phyloP scores from a whole-genome alignment of 2,113 vertebrate species.

The Neogobius melanostomus region DNA sequence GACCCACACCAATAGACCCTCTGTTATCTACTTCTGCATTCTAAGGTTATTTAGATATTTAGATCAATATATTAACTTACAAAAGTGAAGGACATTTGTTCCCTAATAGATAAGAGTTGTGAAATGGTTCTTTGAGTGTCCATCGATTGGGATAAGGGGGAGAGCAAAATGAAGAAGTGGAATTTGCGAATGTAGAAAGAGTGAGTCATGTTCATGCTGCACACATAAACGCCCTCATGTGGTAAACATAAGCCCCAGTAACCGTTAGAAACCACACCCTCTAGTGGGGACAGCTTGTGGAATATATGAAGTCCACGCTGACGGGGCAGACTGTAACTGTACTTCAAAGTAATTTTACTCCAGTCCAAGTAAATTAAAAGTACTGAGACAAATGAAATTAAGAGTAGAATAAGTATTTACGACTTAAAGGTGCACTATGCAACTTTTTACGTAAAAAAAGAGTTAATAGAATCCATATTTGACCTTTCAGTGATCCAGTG shows the following conservation, averaged over 20 bases:
- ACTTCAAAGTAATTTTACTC: too few species aligned
- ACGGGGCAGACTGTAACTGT: not conserved
- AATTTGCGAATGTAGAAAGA: slow-evolving; percentile 66
- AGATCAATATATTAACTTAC: slow-evolving; percentile 41
- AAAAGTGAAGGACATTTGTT: slow-evolving; percentile 19
- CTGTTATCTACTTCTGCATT: slow-evolving; percentile 15
- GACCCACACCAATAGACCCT: not conserved
- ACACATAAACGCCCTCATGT: not conserved
- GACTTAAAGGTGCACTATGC: too few species aligned
- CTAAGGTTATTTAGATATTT: not conserved
- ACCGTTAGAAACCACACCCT: slow-evolving; percentile 45
- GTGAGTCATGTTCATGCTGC: slow-evolving; percentile 12
- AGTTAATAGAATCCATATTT: too few species aligned
- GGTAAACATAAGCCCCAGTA: not conserved
- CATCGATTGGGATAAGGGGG: slow-evolving; percentile 17
- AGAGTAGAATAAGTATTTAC: too few species aligned
- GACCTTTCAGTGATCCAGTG: too few species aligned
- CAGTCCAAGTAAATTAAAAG: too few species aligned
- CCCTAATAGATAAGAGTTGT: slow-evolving; percentile 27
- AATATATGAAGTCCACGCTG: slow-evolving; percentile 23
- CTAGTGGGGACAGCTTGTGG: slow-evolving; percentile 15
- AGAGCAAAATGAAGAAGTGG: slow-evolving; percentile 12
- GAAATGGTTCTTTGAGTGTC: slow-evolving; percentile 7
- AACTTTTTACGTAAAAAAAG: too few species aligned
- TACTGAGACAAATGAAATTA: too few species aligned